phyloP scores from a whole-genome alignment of 2,113 vertebrate species.

The Dasyornis broadbenti region DNA sequence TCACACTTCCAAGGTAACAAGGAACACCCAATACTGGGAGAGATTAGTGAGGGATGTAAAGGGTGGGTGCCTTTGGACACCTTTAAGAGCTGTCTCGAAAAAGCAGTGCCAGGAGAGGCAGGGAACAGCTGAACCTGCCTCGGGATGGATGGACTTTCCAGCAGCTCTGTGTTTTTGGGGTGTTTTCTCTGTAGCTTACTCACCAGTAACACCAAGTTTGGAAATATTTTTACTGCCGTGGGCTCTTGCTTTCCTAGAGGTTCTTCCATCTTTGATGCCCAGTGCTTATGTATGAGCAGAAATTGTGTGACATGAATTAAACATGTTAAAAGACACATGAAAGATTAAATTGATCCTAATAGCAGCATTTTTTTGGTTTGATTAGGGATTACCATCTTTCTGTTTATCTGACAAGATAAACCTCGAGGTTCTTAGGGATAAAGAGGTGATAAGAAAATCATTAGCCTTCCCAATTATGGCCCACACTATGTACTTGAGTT shows the following conservation, averaged over 20 bases:
- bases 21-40: neutral
- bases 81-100: neutral
- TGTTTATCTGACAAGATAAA: neutral
- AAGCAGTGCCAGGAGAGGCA: neutral
- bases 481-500: neutral
- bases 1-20: neutral
- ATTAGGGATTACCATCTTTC: neutral
- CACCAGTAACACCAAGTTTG: fast-evolving
- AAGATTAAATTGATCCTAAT: neutral
- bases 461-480: neutral
- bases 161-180: neutral
- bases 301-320: neutral
- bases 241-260: neutral
- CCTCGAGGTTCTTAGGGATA: neutral
- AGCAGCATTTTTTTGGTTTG: neutral
- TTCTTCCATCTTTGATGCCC: neutral
- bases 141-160: neutral
- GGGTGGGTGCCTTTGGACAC: neutral
- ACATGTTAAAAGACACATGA: neutral
- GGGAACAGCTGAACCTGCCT: neutral
- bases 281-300: neutral
- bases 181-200: neutral
- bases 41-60: neutral
- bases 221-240: neutral
- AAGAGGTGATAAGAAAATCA: neutral